Base-by-base conservation (phyloP, 37 sponge, comb jelly and placozoan genomes). In the Mnemiopsis leidyi region DNA sequence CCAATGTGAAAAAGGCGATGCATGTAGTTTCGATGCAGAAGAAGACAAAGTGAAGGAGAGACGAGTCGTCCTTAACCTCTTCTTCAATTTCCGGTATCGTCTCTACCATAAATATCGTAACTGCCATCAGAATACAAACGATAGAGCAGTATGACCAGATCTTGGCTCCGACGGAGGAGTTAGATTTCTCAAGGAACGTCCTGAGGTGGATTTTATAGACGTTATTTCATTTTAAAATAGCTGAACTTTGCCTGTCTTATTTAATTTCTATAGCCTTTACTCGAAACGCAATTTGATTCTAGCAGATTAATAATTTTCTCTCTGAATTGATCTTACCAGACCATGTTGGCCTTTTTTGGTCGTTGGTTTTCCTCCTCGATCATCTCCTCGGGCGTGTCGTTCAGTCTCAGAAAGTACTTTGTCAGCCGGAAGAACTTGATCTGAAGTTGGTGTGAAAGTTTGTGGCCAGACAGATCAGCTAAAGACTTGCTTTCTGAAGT, bases 61-160 rank as follows among this genome's bases (percentile, higher is more conserved):
- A 39, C 3, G 32, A 0, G 18, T 38, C 29, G 26, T 85, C 67
- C 0, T 9, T n/a, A 3, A 85, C 23, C 30, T 85, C 61, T 25
- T 85, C 36, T 38, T 85, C 90, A 1, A 85, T 25, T 39, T 38
- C 38, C 16, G 90, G 90, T 18, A 85, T 34, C 28, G 90, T 85
- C 39, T 85, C 90, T 3, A 85, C 90, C 90, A 85, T 85, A 30
- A 85, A 85, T 13, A 85, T 21, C 7, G 90, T 33, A 37, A 85
- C 35, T 16, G 90, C 90, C 16, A 32, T 85, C 1, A 85, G n/a
- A 37, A 85, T 85, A 37, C 33, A 85, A 18, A 85, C 30, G 26
- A 85, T 85, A n/a, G 90, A 85, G 90, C 24, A 16, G 90, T 39
- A 85, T 5, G 90, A 85, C 90, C 90, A 85, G 29, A 85, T 85